Percentiles rank a stretch among this genome's conserved stretches.
Conservation (phyloP, 2,113 vertebrate genomes). For the Seriola aureovittata region DNA sequence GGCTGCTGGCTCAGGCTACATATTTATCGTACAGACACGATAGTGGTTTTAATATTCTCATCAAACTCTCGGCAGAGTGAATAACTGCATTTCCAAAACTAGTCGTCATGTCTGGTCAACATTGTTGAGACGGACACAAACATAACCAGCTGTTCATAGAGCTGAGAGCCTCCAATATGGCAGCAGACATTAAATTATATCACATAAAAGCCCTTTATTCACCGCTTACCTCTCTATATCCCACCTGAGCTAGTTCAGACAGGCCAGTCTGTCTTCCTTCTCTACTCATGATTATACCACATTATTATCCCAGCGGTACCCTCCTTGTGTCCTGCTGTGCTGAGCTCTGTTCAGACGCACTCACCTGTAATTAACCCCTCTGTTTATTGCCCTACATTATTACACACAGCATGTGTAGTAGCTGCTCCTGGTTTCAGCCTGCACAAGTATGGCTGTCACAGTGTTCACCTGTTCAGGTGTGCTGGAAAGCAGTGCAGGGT, state of each 20-base stretch:
- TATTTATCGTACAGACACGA: background rate
- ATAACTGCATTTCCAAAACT: background rate
- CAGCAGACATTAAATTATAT: slow-evolving; percentile 51
- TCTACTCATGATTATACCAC: slow-evolving; percentile 73
- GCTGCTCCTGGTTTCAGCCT: slow-evolving; percentile 24
- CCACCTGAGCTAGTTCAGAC: slow-evolving; percentile 49
- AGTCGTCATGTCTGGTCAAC: background rate
- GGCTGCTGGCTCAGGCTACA: background rate
- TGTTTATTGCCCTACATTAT: slow-evolving; percentile 68
- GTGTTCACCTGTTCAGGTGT: slow-evolving; percentile 70
- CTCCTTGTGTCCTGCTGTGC: slow-evolving; percentile 52
- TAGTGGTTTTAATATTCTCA: background rate
- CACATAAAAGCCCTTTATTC: slow-evolving; percentile 53
- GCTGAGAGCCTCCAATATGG: slow-evolving; percentile 3
- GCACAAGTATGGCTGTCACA: slow-evolving; percentile 17
- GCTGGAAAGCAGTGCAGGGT: slow-evolving; percentile 29
- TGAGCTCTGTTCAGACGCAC: slow-evolving; percentile 59
- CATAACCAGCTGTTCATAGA: background rate
- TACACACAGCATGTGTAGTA: slow-evolving; percentile 33
- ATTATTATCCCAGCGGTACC: slow-evolving; percentile 59
- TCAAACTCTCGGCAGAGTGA: background rate
- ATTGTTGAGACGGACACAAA: background rate
- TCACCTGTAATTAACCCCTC: slow-evolving; percentile 64
- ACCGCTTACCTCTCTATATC: slow-evolving; percentile 33
- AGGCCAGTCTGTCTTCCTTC: slow-evolving; percentile 41